Conservation (phyloP, 2,113 vertebrate genomes). For the Pionites leucogaster region DNA sequence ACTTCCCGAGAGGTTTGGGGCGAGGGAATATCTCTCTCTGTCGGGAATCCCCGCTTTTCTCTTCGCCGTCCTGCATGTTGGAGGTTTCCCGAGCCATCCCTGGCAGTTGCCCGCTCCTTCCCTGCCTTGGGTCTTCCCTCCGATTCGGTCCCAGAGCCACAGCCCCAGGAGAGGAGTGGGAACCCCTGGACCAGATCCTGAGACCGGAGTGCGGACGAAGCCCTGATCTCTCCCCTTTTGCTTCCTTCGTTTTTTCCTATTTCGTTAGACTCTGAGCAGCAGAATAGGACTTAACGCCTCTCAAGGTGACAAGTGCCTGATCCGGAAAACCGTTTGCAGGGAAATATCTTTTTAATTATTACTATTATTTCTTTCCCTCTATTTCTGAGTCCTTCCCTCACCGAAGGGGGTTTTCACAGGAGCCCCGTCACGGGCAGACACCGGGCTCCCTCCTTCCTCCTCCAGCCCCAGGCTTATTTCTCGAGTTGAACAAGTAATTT, state of each 20-base stretch:
- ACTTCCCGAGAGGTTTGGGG: accelerated
- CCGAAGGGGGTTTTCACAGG: not conserved
- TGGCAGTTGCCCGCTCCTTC: not conserved
- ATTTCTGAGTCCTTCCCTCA: not conserved
- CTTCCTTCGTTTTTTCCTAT: not conserved
- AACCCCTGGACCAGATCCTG: not conserved
- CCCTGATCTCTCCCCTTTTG: not conserved
- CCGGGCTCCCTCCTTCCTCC: not conserved
- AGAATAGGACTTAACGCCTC: accelerated
- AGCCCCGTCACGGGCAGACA: not conserved
- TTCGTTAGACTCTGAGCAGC: not conserved
- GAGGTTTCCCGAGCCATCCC: not conserved
- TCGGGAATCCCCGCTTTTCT: not conserved
- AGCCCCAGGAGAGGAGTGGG: not conserved
- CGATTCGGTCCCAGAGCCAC: too few relatives aligned
- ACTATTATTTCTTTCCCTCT: not conserved
- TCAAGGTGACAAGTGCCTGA: not conserved
- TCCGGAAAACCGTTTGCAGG: accelerated
- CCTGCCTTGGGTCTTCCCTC: not conserved
- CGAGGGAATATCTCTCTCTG: accelerated
- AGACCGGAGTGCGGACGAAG: accelerated
- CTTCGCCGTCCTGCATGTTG: not conserved
- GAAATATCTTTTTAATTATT: not conserved
- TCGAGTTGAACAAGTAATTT: not conserved
- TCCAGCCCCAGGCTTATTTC: not conserved